Evolutionary conservation across 2,888 invertebrate genomes (phyloP), one percentile per base, ranked within the genome.

Genomic region (Acrobasis repandana): DNA sequence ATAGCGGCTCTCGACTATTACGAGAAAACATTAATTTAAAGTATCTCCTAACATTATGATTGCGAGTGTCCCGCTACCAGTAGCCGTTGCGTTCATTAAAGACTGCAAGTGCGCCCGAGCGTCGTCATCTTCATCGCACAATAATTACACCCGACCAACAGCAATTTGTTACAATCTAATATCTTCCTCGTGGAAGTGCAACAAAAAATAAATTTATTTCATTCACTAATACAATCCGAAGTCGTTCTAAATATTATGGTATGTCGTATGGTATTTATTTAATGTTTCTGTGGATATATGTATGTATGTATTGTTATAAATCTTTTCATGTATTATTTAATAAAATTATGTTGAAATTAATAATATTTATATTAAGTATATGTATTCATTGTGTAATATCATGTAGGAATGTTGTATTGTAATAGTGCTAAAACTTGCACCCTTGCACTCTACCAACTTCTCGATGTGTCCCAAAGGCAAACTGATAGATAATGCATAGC

Each of bases 61-160:
- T 78, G 77, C 77, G 63, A 73, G 72, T 76, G 74, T 81, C 73
- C 77, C 79, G 76, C 79, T 79, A 80, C 70, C 68, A 72, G 71
- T 77, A 66, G 73, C 75, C 74, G 77, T 75, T 78, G 74, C 73
- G 64, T 77, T 76, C 76, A 79, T 83, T 80, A 79, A 61, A 61
- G 72, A 71, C 67, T 65, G 70, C 58, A 63, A 64, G 65, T 70
- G 72, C 65, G 72, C 74, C 66, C 60, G 69, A 69, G 69, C 63
- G 66, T 71, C 74, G 67, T 75, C 73, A 64, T 73, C 76, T 79
- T 80, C 78, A 79, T 80, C 75, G 73, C 72, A 76, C 77, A 76
- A 79, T 84, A 82, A 82, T 82, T 81, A 80, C 75, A 71, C 34
- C 68, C 67, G 69, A 72, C 71, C 73, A 73, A 72, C 67, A 66